A percentile compares a stretch with the other conserved stretches of the same genome.
phyloP scores from a whole-genome alignment of 2,888 invertebrate genomes.

The Tetramorium bicarinatum region DNA sequence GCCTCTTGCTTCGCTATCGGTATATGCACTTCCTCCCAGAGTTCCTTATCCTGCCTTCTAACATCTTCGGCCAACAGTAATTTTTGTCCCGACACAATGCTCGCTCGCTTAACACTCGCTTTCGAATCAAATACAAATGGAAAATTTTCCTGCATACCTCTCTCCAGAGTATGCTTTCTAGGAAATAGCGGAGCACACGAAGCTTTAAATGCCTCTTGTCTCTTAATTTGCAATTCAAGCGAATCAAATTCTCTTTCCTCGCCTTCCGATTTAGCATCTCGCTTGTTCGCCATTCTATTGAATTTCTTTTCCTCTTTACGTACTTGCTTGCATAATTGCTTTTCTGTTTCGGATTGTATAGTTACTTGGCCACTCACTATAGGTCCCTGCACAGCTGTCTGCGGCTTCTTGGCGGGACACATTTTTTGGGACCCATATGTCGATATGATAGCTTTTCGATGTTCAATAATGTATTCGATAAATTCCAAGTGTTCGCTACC shows the following conservation, averaged over 20 bases:
- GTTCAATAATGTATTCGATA: slow-evolving; percentile 81
- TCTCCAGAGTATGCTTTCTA: slow-evolving; percentile 83
- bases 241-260: slow-evolving; percentile 88
- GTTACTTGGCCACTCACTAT: slow-evolving; percentile 92
- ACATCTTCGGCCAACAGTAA: slow-evolving; percentile 94
- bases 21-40: slow-evolving; percentile 95
- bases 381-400: slow-evolving; percentile 81
- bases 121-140: slow-evolving; percentile 96
- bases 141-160: slow-evolving; percentile 88
- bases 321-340: slow-evolving; percentile 91
- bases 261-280: slow-evolving; percentile 83
- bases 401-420: slow-evolving; percentile 58
- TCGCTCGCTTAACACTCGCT: slow-evolving; percentile 89
- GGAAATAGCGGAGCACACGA: slow-evolving; percentile 87
- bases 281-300: slow-evolving; percentile 86
- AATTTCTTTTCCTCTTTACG: slow-evolving; percentile 95
- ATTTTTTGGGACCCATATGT: slow-evolving; percentile 69
- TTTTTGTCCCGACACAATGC: slow-evolving; percentile 92
- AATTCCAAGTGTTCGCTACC: slow-evolving; percentile 91
- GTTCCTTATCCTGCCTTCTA: slow-evolving; percentile 90
- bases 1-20: slow-evolving; percentile 90
- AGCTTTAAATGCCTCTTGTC: slow-evolving; percentile 85
- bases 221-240: slow-evolving; percentile 87
- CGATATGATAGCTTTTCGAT: slow-evolving; percentile 78
- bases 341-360: slow-evolving; percentile 94